phyloP scores from a whole-genome alignment of 2,113 vertebrate genomes.

The Macquaria ambigua region DNA sequence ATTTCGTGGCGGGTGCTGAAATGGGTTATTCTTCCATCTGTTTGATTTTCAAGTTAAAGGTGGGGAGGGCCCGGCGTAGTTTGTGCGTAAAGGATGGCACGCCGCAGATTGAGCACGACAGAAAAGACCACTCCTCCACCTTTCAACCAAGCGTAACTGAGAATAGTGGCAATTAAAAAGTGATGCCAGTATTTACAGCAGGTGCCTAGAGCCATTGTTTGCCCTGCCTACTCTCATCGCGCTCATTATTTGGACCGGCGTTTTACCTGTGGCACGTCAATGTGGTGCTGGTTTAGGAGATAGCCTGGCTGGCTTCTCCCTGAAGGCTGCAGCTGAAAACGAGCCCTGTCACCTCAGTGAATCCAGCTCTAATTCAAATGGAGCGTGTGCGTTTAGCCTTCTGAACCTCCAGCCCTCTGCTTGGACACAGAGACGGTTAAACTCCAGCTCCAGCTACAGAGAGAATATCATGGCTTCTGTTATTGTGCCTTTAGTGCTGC shows the following conservation, averaged over 20 bases:
- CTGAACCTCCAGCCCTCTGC: conserved; percentile 59
- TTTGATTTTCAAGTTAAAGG: conserved; percentile 65
- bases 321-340: conserved; percentile 53
- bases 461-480: conserved; percentile 69
- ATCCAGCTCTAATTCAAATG: conserved; percentile 64
- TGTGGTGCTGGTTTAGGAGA: conserved; percentile 55
- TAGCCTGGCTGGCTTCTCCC: conserved; percentile 53
- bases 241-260: conserved; percentile 55
- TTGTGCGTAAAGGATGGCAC: conserved; percentile 48
- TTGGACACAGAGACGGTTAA: conserved; percentile 59
- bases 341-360: conserved; percentile 58
- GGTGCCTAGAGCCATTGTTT: conserved; percentile 66
- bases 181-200: conserved; percentile 66
- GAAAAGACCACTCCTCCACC: conserved; percentile 40
- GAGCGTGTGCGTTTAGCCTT: conserved; percentile 64
- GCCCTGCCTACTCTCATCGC: conserved; percentile 62
- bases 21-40: conserved; percentile 69
- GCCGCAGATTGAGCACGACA: conserved; percentile 65
- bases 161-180: conserved; percentile 78
- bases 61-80: conserved; percentile 24
- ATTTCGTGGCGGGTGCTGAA: conserved; percentile 70
- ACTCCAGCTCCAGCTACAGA: conserved; percentile 50
- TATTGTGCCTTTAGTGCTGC: conserved; percentile 68
- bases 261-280: conserved; percentile 64
- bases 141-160: conserved; percentile 51